Percentiles rank a stretch among this genome's conserved stretches.
Conservation (phyloP, 2,113 vertebrate genomes). For the Oryzias javanicus region DNA sequence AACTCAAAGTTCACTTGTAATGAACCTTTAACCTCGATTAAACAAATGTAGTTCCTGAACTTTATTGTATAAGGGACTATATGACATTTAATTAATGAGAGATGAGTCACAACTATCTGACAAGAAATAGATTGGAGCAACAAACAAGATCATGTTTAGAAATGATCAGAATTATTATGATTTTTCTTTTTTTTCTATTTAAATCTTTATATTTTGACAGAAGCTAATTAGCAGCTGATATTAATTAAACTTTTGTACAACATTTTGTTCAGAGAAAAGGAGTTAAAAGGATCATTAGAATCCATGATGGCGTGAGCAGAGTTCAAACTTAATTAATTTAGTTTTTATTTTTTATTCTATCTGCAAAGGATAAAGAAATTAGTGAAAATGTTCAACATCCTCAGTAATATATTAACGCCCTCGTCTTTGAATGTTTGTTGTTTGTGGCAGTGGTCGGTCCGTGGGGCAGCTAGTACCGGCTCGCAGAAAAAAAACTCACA, state of each 20-base stretch:
- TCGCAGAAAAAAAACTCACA: too few relatives aligned
- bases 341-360: too few relatives aligned
- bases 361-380: too few relatives aligned
- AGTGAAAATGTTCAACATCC: too few relatives aligned
- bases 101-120: background rate
- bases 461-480: too few relatives aligned
- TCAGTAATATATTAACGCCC: too few relatives aligned
- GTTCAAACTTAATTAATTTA: too few relatives aligned
- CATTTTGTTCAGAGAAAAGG: too few relatives aligned
- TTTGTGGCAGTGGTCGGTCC: too few relatives aligned
- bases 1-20: constrained; percentile 62
- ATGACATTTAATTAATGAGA: constrained; percentile 2
- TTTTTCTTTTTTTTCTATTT: background rate
- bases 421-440: too few relatives aligned
- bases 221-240: background rate
- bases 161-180: background rate
- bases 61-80: background rate
- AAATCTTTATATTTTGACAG: background rate
- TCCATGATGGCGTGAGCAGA: too few relatives aligned
- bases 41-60: constrained; percentile 25
- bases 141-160: background rate
- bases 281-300: too few relatives aligned
- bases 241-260: background rate
- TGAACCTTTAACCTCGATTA: constrained; percentile 49
- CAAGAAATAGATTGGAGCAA: background rate